Evolutionary conservation across 2,888 invertebrate species (phyloP), one percentile per base, ranked within the genome.

Genomic region (Euproctis similis): DNA sequence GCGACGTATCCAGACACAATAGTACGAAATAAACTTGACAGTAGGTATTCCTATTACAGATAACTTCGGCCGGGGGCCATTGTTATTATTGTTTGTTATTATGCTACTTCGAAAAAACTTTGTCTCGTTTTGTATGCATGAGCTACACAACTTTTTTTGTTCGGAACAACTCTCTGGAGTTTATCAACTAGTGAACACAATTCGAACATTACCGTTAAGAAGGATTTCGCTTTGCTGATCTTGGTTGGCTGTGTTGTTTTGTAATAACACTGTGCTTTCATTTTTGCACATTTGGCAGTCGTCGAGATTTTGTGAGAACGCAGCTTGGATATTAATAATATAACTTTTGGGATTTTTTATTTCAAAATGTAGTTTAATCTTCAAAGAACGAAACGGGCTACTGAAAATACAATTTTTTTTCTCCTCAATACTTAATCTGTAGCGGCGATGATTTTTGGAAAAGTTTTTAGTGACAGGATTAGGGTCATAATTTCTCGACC

Each of bases 61-160:
- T 28, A 24, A 28, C 28, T 28, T 23, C 10, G 6, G 21, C 10
- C 10, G 16, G 28, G n/a, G 27, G 16, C 22, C 16, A 21, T 16
- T 28, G 12, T 28, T n/a, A n/a, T n/a, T n/a, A n/a, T n/a, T 28
- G 22, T 28, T 16, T 14, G 22, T 21, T 27, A 27, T 30, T 24
- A 24, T 27, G 10, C 24, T 13, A 24, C 24, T 20, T 16, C 9
- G 20, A 30, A 12, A 26, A 27, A 30, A 19, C 30, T 23, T 26
- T 10, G 12, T 17, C 24, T 30, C 24, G 21, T 34, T 34, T 18
- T 24, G 21, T 34, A 34, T 34, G 30, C 34, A 34, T 34, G 30
- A 30, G 31, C 11, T 18, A 14, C 10, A 12, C 23, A 31, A 34
- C 24, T 34, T 30, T n/a, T n/a, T 30, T 30, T 27, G 26, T 27